Evolutionary conservation across 2,888 invertebrate genomes (phyloP), one percentile per base, ranked within the genome.

Genomic region (Tetranychus piercei): DNA sequence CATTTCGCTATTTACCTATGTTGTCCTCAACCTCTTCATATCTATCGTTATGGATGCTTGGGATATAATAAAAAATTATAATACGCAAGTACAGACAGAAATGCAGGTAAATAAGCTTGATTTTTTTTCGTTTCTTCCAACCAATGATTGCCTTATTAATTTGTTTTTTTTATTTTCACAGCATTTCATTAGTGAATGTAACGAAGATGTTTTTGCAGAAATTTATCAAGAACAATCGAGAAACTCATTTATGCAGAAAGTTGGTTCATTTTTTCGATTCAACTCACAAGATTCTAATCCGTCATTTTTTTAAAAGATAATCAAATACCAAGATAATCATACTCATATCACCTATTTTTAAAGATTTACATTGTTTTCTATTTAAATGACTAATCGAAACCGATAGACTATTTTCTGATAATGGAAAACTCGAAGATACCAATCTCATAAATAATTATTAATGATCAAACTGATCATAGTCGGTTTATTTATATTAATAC

Each of bases 11-110:
- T 99, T 95, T 83, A 99, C 97, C 82, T 99, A 99, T 82, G 94
- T 97, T 72, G 93, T 99, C 69, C 86, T 99, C 73, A 95, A 94
- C 84, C 88, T 99, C 77, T 99, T 99, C 83, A 96, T 99, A 81
- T 92, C 97, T 23, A 92, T 99, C 76, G 97, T 99, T 79, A 94
- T 96, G 90, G 97, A 99, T 83, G 92, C 97, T 0, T 99, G 99
- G 83, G 99, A 99, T 82, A 96, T 96, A 0, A 94, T 99, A 74
- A 96, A 99, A 83, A 86, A 81, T 79, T 93, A 90, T 83, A 93
- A 23, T 8, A 87, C 74, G 88, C 91, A 74, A 93, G 93, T 0
- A 92, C 92, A 90, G 80, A 91, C 88, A 80, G 90, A 91, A 82
- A 84, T 95, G 78, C 89, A 90, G 71, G 74, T 74, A 64, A 64